Evolutionary conservation across 2,113 vertebrate species (phyloP).

Genomic region (Haemorhous mexicanus): DNA sequence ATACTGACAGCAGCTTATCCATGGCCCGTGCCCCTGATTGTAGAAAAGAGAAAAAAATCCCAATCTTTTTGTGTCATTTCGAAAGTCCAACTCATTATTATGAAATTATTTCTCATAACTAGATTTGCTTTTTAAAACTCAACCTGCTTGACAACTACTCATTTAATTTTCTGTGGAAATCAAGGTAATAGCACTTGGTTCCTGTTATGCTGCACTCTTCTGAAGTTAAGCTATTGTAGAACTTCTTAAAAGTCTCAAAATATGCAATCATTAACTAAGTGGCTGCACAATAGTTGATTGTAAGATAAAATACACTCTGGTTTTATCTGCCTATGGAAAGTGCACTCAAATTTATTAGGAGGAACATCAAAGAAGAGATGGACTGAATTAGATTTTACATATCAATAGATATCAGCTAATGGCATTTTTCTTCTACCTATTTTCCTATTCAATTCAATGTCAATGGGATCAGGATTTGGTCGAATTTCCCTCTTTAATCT

Average conservation of each 20-base stretch:
- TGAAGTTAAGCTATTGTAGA: neutral
- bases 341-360: slow-evolving; percentile 43
- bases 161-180: neutral
- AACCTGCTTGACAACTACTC: neutral
- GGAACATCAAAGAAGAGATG: slow-evolving; percentile 55
- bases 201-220: neutral
- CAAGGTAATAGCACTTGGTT: neutral
- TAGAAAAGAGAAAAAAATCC: neutral
- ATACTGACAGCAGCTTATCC: neutral
- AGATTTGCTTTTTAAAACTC: slow-evolving; percentile 28
- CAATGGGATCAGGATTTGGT: slow-evolving; percentile 36
- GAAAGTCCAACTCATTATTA: slow-evolving; percentile 26
- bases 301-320: slow-evolving; percentile 4
- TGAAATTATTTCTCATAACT: slow-evolving; percentile 9
- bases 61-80: neutral
- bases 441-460: slow-evolving; percentile 40
- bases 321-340: slow-evolving; percentile 46
- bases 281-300: slow-evolving; percentile 16
- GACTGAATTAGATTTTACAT: slow-evolving; percentile 63
- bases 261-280: neutral
- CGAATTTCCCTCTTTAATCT: slow-evolving; percentile 23
- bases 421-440: slow-evolving; percentile 28
- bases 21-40: neutral
- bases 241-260: slow-evolving; percentile 12
- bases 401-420: slow-evolving; percentile 43